These are phyloP conservation scores for Aphyosemion australe DNA, from an alignment of 2,113 vertebrate genomes.

Conservation along the genomic window DNA sequence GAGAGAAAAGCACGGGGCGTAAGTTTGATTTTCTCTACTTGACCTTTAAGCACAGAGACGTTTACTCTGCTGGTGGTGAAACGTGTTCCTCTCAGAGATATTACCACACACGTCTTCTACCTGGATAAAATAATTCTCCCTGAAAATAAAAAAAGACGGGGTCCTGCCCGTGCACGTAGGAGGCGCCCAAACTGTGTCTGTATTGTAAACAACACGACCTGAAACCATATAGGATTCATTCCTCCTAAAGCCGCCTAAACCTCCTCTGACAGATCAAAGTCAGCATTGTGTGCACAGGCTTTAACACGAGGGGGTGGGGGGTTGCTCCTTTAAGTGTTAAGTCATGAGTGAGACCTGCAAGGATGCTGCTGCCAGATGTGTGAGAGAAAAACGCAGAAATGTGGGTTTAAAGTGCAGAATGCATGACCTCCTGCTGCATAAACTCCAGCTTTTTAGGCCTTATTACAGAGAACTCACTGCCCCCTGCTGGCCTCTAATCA, in stretches of 20 bases:
- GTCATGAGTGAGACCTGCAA: conserved; percentile 50
- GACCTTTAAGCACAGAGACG: conserved; percentile 24
- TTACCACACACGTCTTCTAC: background rate
- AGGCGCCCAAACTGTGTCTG: conserved; percentile 23
- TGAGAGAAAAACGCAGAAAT: conserved; percentile 27
- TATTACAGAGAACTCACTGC: background rate
- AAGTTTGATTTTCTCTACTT: conserved; percentile 15
- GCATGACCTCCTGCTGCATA: conserved; percentile 36
- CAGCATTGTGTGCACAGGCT: conserved; percentile 51
- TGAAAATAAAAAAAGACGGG: background rate
- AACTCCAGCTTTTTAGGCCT: background rate
- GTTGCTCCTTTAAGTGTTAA: conserved; percentile 51
- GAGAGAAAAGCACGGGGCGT: conserved; percentile 13
- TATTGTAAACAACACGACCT: conserved; percentile 33
- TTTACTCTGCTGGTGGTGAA: conserved; percentile 36
- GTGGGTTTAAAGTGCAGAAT: conserved; percentile 35
- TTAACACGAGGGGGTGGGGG: conserved; percentile 37
- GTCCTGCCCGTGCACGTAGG: conserved; percentile 21
- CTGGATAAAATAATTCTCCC: too few relatives aligned
- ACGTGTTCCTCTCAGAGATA: background rate
- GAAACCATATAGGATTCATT: conserved; percentile 43
- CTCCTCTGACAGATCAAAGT: conserved; percentile 59
- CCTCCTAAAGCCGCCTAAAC: conserved; percentile 35
- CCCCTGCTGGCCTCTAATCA: conserved; percentile 37
- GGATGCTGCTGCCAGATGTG: conserved; percentile 32